These are phyloP conservation scores for Tinea pellionella DNA, from an alignment of 2,888 invertebrate genomes.

Conservation along the genomic window DNA sequence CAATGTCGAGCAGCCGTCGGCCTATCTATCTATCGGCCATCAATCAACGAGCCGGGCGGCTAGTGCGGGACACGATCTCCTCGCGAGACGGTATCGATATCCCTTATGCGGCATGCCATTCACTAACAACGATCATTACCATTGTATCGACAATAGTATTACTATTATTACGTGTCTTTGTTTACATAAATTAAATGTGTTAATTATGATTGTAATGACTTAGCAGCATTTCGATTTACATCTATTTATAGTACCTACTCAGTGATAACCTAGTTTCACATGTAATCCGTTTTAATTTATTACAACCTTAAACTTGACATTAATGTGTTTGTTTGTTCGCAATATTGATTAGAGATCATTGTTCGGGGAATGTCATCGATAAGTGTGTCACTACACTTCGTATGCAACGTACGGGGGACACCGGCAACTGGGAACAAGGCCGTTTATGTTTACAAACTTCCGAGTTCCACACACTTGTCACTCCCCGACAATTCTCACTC, in stretches of 20 bases:
- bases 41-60: constrained; percentile 42
- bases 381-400: neutral
- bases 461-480: constrained; percentile 58
- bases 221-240: neutral
- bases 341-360: neutral
- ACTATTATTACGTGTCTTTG: neutral
- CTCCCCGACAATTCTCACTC: constrained; percentile 25
- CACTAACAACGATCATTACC: neutral
- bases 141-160: neutral
- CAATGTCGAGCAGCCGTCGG: constrained; percentile 47
- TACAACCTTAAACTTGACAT: neutral
- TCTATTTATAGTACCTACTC: neutral
- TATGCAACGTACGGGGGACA: constrained; percentile 24
- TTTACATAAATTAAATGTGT: neutral
- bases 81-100: constrained; percentile 4
- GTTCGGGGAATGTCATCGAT: no score
- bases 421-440: constrained; percentile 53
- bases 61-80: constrained; percentile 11
- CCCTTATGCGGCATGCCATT: neutral
- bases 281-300: neutral
- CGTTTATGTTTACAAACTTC: constrained; percentile 64
- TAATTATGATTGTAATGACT: neutral
- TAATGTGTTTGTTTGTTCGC: neutral
- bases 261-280: neutral
- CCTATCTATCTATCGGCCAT: constrained; percentile 65